Evolutionary conservation across 2,888 invertebrate species (phyloP).

Genomic region (Epicampocera succincta): DNA sequence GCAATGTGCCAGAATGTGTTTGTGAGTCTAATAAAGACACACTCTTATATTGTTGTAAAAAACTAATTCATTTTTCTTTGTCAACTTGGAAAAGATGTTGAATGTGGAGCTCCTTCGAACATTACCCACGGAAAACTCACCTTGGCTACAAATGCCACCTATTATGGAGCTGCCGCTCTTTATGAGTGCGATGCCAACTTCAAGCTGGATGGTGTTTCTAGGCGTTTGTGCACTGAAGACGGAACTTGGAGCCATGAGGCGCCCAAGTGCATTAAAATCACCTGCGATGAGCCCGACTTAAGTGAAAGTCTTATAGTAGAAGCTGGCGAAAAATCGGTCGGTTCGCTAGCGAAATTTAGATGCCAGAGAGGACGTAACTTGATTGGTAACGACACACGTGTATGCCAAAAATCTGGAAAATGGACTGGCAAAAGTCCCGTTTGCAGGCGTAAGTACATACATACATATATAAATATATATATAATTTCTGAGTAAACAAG

Average conservation of each 20-base stretch:
- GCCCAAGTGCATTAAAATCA: conserved; percentile 92
- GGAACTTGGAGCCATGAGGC: conserved; percentile 94
- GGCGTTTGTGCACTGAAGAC: conserved; percentile 92
- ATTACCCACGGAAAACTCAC: conserved; percentile 89
- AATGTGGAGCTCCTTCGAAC: conserved; percentile 90
- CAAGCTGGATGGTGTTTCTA: conserved; percentile 90
- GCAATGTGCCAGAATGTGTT: conserved; percentile 90
- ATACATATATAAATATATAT: neutral
- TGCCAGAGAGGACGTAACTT: conserved; percentile 91
- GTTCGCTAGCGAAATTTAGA: conserved; percentile 89
- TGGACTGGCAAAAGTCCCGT: conserved; percentile 91
- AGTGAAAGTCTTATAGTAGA: conserved; percentile 84
- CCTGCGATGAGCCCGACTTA: conserved; percentile 87
- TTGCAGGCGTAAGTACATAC: conserved; percentile 88
- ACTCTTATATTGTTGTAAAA: neutral
- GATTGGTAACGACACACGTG: conserved; percentile 90
- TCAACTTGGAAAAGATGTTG: conserved; percentile 85
- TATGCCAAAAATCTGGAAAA: conserved; percentile 88
- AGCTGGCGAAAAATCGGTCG: conserved; percentile 87
- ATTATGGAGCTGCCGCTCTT: conserved; percentile 92
- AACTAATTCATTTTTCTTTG: neutral
- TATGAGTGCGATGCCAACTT: conserved; percentile 92
- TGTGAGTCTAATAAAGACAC: conserved; percentile 84
- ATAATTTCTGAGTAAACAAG: neutral
- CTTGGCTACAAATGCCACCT: conserved; percentile 92